A percentile compares a stretch with the other conserved stretches of the same genome.
Evolutionary conservation across 2,888 invertebrate genomes (phyloP).

Genomic region (Philonicus albiceps): DNA sequence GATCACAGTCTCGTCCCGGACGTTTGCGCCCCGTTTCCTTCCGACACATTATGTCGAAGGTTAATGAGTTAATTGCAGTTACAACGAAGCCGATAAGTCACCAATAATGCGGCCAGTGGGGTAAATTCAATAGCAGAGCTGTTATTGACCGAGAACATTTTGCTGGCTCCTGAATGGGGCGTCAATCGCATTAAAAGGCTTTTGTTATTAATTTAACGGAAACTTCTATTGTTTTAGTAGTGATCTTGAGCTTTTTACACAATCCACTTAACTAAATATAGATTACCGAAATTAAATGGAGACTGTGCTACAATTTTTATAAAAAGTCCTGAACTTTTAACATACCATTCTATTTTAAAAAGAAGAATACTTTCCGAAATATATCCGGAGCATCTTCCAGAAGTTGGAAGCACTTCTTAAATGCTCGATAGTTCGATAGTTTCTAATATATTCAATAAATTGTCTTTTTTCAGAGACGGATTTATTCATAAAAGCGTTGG

Average conservation of each 20-base stretch:
- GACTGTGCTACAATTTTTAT: neutral
- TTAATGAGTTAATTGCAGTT: slow-evolving; percentile 10
- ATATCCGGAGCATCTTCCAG: too few species aligned
- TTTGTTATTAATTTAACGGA: neutral
- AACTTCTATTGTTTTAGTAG: neutral
- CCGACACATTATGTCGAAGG: neutral
- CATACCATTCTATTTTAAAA: neutral
- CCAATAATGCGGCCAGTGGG: neutral
- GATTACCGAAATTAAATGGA: neutral
- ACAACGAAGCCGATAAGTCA: neutral
- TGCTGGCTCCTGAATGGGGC: neutral
- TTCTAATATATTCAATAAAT: too few species aligned
- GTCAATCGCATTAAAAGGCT: neutral
- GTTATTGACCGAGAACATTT: neutral
- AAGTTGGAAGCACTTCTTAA: too few species aligned
- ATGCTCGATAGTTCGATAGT: too few species aligned
- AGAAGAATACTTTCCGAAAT: neutral
- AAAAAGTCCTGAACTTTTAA: neutral
- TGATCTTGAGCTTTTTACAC: neutral
- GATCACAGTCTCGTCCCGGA: neutral
- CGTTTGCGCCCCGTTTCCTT: neutral
- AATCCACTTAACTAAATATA: neutral
- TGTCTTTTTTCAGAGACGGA: too few species aligned
- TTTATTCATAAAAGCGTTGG: too few species aligned
- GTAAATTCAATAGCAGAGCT: neutral